These are phyloP conservation scores for Herpetotheres cachinnans DNA, from an alignment of 2,113 vertebrate species.

Conservation along the genomic window DNA sequence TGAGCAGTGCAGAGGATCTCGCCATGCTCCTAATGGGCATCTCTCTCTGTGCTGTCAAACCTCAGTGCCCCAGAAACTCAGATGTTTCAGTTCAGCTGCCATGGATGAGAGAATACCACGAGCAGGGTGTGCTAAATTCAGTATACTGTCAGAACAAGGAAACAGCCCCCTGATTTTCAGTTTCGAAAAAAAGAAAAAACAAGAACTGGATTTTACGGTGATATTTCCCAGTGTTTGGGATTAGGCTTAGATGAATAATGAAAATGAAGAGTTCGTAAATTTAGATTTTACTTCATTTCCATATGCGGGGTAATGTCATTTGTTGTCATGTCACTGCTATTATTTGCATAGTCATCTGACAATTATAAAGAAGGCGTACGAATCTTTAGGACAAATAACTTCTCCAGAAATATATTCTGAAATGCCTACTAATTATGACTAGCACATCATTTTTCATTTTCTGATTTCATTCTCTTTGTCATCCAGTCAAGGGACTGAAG, in stretches of 20 bases:
- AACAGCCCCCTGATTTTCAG: background rate
- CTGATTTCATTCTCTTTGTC: background rate
- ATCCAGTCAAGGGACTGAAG: background rate
- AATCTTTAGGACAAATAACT: slow-evolving; percentile 19
- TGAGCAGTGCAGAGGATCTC: background rate
- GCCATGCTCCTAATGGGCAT: background rate
- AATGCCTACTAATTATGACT: slow-evolving; percentile 5
- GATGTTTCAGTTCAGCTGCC: background rate
- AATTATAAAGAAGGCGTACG: background rate
- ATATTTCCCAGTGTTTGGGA: slow-evolving; percentile 4
- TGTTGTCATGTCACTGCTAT: slow-evolving; percentile 30
- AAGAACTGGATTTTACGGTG: background rate
- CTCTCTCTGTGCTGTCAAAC: background rate
- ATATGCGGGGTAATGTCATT: background rate
- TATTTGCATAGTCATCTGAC: slow-evolving; percentile 45
- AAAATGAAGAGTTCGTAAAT: background rate
- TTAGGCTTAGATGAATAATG: slow-evolving; percentile 12
- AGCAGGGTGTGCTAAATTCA: background rate
- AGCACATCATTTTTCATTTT: background rate
- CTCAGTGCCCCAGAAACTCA: background rate
- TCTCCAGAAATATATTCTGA: background rate
- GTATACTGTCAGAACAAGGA: background rate
- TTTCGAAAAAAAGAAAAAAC: background rate
- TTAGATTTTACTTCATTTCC: slow-evolving; percentile 10
- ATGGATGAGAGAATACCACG: background rate